Conservation (phyloP, 2,113 vertebrate genomes). For the Myiagra hebetior region DNA sequence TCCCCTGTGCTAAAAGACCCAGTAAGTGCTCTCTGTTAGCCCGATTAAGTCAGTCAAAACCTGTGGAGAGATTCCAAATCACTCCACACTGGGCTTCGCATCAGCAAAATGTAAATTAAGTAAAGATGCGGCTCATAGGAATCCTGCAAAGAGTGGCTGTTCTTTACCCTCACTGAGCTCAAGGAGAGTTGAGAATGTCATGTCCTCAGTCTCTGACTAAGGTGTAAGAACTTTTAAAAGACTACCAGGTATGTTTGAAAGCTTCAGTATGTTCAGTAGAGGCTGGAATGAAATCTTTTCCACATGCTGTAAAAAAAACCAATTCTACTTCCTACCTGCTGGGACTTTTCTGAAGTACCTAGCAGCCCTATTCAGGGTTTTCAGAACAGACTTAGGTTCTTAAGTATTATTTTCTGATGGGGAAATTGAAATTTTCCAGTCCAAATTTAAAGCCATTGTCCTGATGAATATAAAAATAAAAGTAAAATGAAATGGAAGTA, state of each 20-base stretch:
- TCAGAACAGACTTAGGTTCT: background rate
- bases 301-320: background rate
- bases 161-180: background rate
- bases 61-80: background rate
- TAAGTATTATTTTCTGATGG: background rate
- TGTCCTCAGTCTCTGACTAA: background rate
- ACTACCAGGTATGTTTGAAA: background rate
- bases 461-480: background rate
- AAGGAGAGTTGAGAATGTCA: background rate
- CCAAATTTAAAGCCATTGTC: background rate
- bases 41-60: slow-evolving; percentile 24
- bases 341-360: background rate
- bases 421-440: background rate
- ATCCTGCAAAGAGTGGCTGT: background rate
- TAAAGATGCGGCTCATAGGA: background rate
- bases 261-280: background rate
- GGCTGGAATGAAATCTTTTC: background rate
- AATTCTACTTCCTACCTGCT: background rate
- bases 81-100: background rate
- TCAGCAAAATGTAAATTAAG: slow-evolving; percentile 2
- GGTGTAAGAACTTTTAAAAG: background rate
- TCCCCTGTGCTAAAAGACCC: background rate
- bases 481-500: background rate
- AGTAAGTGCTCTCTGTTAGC: background rate
- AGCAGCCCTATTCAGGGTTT: background rate